Evolutionary conservation across 2,888 invertebrate genomes (phyloP), one percentile per base, ranked within the genome.

Genomic region (Apomyelois bistriatella): DNA sequence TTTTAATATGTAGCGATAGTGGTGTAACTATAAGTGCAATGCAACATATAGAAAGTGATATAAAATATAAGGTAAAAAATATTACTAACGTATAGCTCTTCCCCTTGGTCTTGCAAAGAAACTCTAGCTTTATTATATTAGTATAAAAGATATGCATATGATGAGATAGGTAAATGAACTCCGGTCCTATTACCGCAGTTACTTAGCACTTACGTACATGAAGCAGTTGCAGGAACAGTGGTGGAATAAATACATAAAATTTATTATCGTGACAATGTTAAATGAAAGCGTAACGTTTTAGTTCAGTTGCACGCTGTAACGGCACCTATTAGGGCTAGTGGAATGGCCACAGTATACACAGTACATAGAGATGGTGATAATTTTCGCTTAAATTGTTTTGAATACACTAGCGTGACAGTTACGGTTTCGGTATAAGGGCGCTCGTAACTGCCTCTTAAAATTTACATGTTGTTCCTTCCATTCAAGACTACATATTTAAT

Each of bases 201-300:
- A 38, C 38, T 38, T 38, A 38, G 22, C 22, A 22, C 22, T 3
- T 22, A 22, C 22, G 22, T 22, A 13, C 38, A 38, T 38, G 13
- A 13, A 15, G 36, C 7, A n/a, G 36, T 36, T 12, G 12, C 38
- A 13, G 38, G 38, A 43, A 43, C 5, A 12, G 28, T 42, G 7
- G n/a, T n/a, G n/a, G n/a, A n/a, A n/a, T n/a, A n/a, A 42, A 17
- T 43, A 12, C 13, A 9, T 12, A 30, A 28, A 43, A 43, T 43
- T 43, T 43, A 43, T 43, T 43, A 43, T 43, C 43, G 43, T 9
- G 28, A 43, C 12, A 43, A 43, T 30, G 43, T 30, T 43, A 43
- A 43, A 28, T 43, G 43, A 43, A 43, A 43, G 43, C 43, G 43
- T 43, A 30, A 43, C 43, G 30, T 43, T 43, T 43, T 43, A 43